Evolutionary conservation across 2,113 vertebrate species (phyloP), one percentile per base, ranked within the genome.

Genomic region (Hemibagrus wyckioides): DNA sequence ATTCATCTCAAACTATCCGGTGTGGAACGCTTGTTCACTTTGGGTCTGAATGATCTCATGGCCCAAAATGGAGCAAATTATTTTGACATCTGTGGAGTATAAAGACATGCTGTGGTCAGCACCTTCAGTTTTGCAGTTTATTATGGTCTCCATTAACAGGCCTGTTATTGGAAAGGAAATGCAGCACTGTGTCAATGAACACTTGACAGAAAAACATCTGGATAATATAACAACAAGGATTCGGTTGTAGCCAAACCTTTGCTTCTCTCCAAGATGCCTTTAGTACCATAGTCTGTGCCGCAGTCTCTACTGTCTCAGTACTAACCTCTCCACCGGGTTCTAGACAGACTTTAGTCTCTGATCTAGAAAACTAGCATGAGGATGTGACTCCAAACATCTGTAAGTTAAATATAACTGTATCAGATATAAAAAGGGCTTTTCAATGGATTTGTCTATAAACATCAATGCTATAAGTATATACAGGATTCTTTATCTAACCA

Each of bases 1-100:
- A 95, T 94, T 48, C 97, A 96, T 7, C 89, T 97, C 93, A 97
- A 97, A 86, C 89, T 98, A 91, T 90, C 96, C 88, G 94, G 94
- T 88, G 81, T 93, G 0, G 92, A 95, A 89, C 0, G 11, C 2
- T 3, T 39, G 39, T 59, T 56, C 23, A 33, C 17, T 36, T 56
- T 56, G 52, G 52, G 30, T 36, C 77, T 79, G 30, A 56, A 56
- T 80, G 36, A 80, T 8, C 15, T 80, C 5, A 48, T 44, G 7
- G 7, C 92, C 91, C 15, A 93, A 90, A 79, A 91, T 93, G 87
- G 91, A 95, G 85, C 90, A 86, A 25, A 91, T 89, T 54, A 94
- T 71, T 67, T 50, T 44, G 59, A 75, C 6, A 67, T 79, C 1
- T 44, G 33, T 14, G n/a, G 23, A n/a, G 69, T 80, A 87, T 17